These are phyloP conservation scores for Crotophaga sulcirostris DNA, from an alignment of 2,113 vertebrate species.

Conservation along the genomic window DNA sequence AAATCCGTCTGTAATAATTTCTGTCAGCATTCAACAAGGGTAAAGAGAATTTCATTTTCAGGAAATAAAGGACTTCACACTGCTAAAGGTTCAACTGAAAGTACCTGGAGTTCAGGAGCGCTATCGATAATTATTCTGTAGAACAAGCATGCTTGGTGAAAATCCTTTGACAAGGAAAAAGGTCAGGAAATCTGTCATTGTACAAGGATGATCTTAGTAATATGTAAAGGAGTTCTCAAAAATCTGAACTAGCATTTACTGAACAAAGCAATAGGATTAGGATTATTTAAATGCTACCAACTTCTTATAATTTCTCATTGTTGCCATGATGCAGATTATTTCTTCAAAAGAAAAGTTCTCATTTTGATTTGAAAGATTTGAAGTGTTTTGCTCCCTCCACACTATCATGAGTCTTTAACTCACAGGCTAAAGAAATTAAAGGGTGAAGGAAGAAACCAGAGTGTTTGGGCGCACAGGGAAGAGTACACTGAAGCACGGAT, in stretches of 20 bases:
- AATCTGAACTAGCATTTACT: neutral
- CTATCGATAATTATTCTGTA: neutral
- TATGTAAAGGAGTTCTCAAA: neutral
- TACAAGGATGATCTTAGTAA: neutral
- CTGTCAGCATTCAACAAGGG: neutral
- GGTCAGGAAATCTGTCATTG: slow-evolving; percentile 15
- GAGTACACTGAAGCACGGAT: neutral
- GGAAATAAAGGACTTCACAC: neutral
- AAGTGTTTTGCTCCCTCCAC: neutral
- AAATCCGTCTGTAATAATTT: neutral
- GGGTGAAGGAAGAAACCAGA: neutral
- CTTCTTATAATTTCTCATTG: neutral
- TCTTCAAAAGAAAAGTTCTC: neutral
- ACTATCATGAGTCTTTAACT: neutral
- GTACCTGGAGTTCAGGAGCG: neutral
- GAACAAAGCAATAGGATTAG: neutral
- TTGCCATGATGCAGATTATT: neutral
- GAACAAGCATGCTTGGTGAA: neutral
- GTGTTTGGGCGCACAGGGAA: neutral
- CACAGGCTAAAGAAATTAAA: neutral
- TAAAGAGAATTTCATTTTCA: slow-evolving; percentile 8
- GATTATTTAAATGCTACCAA: neutral
- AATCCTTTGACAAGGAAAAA: neutral
- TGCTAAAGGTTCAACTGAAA: neutral
- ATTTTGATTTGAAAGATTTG: neutral